Conservation (phyloP, 1,140 invertebrate genomes). For the Nomia melanderi region DNA sequence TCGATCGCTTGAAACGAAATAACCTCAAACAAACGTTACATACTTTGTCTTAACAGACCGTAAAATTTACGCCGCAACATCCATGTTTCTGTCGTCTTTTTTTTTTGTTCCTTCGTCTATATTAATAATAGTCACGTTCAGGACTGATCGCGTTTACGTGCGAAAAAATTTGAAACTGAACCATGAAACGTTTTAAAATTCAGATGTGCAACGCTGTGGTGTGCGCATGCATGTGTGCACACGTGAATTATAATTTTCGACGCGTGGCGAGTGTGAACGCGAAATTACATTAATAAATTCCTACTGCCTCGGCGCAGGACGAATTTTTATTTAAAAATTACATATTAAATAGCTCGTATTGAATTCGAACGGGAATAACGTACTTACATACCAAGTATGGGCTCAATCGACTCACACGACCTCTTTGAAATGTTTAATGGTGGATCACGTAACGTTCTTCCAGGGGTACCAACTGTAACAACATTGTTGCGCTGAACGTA, state of each 20-base stretch:
- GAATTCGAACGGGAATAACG: neutral
- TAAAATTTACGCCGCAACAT: conserved; percentile 6
- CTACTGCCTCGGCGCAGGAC: neutral
- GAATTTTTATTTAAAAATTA: neutral
- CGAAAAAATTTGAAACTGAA: conserved; percentile 28
- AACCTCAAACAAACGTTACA: neutral
- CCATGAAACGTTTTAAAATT: conserved; percentile 24
- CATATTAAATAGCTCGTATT: neutral
- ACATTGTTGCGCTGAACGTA: neutral
- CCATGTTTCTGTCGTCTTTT: too few species aligned
- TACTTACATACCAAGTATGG: neutral
- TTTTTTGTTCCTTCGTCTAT: neutral
- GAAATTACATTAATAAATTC: conserved; percentile 3
- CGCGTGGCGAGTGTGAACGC: neutral
- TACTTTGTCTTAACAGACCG: conserved; percentile 26
- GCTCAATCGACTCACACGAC: neutral
- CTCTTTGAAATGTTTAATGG: neutral
- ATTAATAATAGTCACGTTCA: conserved; percentile 39
- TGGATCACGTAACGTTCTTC: neutral
- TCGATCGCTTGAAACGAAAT: conserved; percentile 20
- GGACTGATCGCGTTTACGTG: conserved; percentile 32
- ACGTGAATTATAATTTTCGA: conserved; percentile 34
- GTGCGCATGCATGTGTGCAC: neutral
- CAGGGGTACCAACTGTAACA: neutral
- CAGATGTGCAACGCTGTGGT: neutral